Evolutionary conservation across 2,113 vertebrate species (phyloP).

Genomic region (Grammomys surdaster): DNA sequence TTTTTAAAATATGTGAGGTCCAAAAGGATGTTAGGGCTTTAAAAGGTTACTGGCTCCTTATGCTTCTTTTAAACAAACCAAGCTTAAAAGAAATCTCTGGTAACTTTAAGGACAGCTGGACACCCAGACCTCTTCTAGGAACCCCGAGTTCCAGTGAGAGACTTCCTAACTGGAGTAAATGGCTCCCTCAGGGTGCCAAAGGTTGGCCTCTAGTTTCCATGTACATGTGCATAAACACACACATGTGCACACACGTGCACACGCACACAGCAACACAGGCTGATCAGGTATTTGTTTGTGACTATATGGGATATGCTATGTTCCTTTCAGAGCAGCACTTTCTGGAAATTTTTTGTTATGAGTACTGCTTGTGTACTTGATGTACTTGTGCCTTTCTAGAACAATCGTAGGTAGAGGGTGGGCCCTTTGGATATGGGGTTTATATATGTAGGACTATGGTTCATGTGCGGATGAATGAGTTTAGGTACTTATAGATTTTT

Average conservation of each 20-base stretch:
- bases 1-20: slow-evolving; percentile 17
- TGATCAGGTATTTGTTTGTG: background rate
- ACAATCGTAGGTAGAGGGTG: background rate
- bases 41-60: background rate
- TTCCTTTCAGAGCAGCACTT: background rate
- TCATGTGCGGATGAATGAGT: background rate
- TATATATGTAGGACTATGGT: background rate
- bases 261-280: background rate
- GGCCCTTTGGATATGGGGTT: background rate
- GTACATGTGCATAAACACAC: too few relatives aligned
- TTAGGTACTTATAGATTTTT: background rate
- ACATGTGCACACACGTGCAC: too few relatives aligned
- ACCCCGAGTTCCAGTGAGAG: background rate
- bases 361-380: background rate
- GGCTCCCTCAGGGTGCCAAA: background rate
- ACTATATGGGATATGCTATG: background rate
- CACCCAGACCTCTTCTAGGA: background rate
- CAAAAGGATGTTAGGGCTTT: slow-evolving; percentile 37
- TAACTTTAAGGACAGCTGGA: background rate
- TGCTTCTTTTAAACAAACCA: background rate
- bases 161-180: too few relatives aligned
- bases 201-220: background rate
- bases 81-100: background rate
- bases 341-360: background rate
- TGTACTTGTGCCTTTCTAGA: background rate